These are phyloP conservation scores for Harpagifer antarcticus DNA, from an alignment of 2,797 vertebrate species.

Conservation along the genomic window DNA sequence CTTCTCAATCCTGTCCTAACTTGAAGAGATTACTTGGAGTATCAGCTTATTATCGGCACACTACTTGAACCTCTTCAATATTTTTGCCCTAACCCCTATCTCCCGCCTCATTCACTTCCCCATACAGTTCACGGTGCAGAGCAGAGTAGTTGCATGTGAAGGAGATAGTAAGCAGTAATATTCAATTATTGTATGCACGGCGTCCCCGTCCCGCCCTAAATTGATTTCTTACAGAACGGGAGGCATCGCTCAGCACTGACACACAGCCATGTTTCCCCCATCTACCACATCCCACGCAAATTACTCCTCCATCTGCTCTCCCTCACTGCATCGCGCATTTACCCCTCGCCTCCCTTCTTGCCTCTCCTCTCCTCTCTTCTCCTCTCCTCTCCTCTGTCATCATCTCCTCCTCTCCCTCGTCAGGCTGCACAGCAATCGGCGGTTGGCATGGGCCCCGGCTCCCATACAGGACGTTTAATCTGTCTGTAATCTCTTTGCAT, in stretches of 20 bases:
- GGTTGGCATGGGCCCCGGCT: conserved; percentile 71
- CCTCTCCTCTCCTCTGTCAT: conserved; percentile 37
- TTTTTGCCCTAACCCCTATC: conserved; percentile 69
- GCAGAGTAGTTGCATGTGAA: conserved; percentile 73
- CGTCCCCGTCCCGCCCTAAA: conserved; percentile 83
- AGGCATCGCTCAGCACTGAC: conserved; percentile 87
- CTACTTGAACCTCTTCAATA: conserved; percentile 71
- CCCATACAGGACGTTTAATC: conserved; percentile 80
- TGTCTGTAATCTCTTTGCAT: conserved; percentile 85
- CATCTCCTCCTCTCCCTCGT: conserved; percentile 57
- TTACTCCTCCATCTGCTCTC: conserved; percentile 89
- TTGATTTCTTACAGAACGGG: conserved; percentile 88
- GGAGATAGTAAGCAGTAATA: conserved; percentile 86
- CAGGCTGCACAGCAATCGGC: conserved; percentile 77
- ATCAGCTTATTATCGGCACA: conserved; percentile 73
- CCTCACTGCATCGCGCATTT: conserved; percentile 63
- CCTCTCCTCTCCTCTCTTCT: conserved; percentile 41
- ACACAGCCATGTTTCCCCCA: conserved; percentile 85
- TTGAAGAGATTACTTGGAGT: conserved; percentile 71
- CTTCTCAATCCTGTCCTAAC: conserved; percentile 58
- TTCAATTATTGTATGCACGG: conserved; percentile 89
- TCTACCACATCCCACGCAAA: conserved; percentile 88
- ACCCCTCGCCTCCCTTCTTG: conserved; percentile 66
- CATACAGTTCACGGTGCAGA: conserved; percentile 50
- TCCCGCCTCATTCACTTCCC: conserved; percentile 67